These are phyloP conservation scores for Xanthia togata DNA, from an alignment of 2,888 invertebrate genomes.

Conservation along the genomic window DNA sequence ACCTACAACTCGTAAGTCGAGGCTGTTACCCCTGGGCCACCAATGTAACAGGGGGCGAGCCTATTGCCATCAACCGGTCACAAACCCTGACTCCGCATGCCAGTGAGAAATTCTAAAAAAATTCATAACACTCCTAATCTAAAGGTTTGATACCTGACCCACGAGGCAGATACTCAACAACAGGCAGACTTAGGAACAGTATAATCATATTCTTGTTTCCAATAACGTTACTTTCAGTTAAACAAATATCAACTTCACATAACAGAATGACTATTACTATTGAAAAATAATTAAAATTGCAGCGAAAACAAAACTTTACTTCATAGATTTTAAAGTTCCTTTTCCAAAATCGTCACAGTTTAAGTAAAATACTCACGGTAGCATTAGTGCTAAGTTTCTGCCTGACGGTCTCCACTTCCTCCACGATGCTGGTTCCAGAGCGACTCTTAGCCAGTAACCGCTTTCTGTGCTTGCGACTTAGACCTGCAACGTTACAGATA, in stretches of 20 bases:
- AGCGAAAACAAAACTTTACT: no score
- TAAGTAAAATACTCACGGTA: constrained; percentile 39
- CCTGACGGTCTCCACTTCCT: constrained; percentile 68
- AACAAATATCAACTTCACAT: not conserved
- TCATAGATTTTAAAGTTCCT: not conserved
- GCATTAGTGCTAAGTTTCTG: constrained; percentile 46
- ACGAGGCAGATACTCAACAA: not conserved
- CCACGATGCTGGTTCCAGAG: constrained; percentile 80
- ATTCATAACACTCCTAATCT: not conserved
- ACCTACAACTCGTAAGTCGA: no score
- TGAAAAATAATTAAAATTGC: not conserved
- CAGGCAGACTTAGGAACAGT: not conserved
- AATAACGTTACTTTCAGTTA: not conserved
- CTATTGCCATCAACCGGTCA: not conserved
- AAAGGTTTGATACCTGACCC: not conserved
- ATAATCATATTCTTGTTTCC: not conserved
- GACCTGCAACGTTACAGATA: constrained; percentile 69
- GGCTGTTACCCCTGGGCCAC: no score
- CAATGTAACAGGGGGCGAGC: not conserved
- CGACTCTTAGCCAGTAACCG: constrained; percentile 80
- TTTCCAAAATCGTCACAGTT: not conserved
- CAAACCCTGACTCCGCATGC: not conserved
- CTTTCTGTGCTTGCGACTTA: constrained; percentile 83
- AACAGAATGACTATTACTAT: not conserved
- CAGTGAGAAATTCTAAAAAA: not conserved